Evolutionary conservation across 2,888 invertebrate species (phyloP).

Genomic region (Nephrotoma guestfalica): DNA sequence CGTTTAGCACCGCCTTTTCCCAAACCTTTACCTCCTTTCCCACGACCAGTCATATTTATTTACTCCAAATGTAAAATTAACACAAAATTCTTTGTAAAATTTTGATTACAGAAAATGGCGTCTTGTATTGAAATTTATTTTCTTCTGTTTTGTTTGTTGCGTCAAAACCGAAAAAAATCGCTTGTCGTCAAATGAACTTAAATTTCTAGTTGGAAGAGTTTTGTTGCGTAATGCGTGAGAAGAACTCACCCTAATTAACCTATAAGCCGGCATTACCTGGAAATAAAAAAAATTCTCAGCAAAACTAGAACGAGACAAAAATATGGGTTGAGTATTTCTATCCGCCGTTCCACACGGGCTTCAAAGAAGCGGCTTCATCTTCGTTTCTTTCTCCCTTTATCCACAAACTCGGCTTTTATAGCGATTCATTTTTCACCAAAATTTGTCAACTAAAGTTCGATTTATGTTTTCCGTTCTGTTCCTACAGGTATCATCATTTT

Average conservation of each 20-base stretch:
- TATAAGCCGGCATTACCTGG: too few relatives aligned
- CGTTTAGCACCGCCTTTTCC: conserved; percentile 73
- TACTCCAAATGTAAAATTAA: background rate
- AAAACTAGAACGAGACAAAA: too few relatives aligned
- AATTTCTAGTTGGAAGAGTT: background rate
- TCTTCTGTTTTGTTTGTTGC: background rate
- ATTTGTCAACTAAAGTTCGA: too few relatives aligned
- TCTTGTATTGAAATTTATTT: background rate
- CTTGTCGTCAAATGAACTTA: background rate
- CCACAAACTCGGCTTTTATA: too few relatives aligned
- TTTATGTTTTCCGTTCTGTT: too few relatives aligned
- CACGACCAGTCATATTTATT: conserved; percentile 57
- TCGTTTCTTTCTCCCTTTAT: too few relatives aligned
- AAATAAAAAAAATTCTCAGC: too few relatives aligned
- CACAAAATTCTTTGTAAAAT: background rate
- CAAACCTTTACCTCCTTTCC: conserved; percentile 64
- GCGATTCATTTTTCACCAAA: too few relatives aligned
- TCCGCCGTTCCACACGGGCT: too few relatives aligned
- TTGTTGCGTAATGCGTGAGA: background rate
- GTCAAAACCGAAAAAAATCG: background rate
- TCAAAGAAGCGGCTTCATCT: too few relatives aligned
- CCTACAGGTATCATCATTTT: too few relatives aligned
- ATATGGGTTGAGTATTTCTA: too few relatives aligned
- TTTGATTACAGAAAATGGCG: background rate
- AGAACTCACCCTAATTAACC: background rate